Evolutionary conservation across 2,888 invertebrate species (phyloP).

Genomic region (Tinea semifulvella): DNA sequence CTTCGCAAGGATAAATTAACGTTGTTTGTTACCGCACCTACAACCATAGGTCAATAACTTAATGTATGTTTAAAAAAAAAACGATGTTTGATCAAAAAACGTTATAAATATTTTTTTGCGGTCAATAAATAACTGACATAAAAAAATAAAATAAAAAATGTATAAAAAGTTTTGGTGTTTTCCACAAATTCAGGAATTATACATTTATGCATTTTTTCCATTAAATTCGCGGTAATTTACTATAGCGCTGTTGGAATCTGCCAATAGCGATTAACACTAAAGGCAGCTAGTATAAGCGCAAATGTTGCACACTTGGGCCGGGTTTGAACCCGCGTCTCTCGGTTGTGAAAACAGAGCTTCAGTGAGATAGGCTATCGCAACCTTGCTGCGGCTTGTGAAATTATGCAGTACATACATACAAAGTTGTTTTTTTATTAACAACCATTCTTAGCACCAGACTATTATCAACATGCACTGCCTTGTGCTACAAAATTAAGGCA

Average conservation of each 20-base stretch:
- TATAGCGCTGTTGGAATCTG: slow-evolving; percentile 58
- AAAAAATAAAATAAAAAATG: neutral
- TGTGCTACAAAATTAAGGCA: no score
- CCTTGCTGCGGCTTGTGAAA: neutral
- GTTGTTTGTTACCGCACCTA: neutral
- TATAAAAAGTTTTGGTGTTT: neutral
- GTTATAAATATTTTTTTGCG: neutral
- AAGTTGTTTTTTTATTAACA: no score
- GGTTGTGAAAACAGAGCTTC: neutral
- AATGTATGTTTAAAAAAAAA: neutral
- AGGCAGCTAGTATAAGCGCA: slow-evolving; percentile 43
- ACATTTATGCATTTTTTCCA: neutral
- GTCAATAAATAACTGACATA: no score
- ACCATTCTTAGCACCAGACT: no score
- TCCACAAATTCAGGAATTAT: slow-evolving; percentile 4
- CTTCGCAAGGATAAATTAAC: neutral
- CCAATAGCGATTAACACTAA: slow-evolving; percentile 35
- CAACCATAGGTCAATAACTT: neutral
- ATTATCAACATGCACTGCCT: no score
- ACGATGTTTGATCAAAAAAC: neutral
- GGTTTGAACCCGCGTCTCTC: neutral
- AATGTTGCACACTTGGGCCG: neutral
- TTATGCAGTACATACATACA: no score
- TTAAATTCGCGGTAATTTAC: neutral
- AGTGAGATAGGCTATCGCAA: neutral